A percentile compares a stretch with the other conserved stretches of the same genome.
Conservation (phyloP, 2,888 invertebrate genomes). For the Choristoneura rosaceana region DNA sequence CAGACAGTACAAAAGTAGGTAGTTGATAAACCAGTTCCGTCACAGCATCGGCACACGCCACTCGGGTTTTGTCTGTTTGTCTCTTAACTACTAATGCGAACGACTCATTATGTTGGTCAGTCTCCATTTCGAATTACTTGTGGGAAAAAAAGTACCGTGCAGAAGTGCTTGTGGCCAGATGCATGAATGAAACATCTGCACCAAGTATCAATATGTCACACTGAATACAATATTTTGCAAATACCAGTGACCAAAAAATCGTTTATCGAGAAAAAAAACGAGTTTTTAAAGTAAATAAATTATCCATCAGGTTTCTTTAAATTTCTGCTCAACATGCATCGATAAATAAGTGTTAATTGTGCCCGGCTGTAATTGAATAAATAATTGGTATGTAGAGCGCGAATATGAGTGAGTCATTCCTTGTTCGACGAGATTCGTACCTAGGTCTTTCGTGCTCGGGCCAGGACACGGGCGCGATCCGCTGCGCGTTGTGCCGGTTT, state of each 20-base stretch:
- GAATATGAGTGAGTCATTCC: slow-evolving; percentile 24
- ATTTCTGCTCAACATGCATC: neutral
- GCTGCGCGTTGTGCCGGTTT: slow-evolving; percentile 1
- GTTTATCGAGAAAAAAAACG: too few relatives aligned
- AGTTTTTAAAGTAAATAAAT: neutral
- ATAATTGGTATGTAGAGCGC: slow-evolving; percentile 33
- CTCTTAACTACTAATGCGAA: slow-evolving; percentile 13
- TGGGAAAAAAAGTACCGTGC: slow-evolving; percentile 19
- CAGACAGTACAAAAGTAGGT: slow-evolving; percentile 53
- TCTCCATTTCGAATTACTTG: slow-evolving; percentile 30
- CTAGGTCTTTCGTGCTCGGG: neutral
- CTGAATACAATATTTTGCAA: neutral
- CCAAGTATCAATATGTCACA: neutral
- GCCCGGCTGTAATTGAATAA: slow-evolving; percentile 21
- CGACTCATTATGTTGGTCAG: slow-evolving; percentile 31
- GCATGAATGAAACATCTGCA: neutral
- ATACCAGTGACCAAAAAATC: neutral
- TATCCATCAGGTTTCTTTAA: neutral
- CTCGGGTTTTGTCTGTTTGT: slow-evolving; percentile 35
- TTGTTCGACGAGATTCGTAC: slow-evolving; percentile 12
- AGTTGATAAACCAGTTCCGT: slow-evolving; percentile 60
- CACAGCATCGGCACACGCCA: slow-evolving; percentile 49
- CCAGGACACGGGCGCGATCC: neutral
- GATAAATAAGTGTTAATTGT: slow-evolving; percentile 4
- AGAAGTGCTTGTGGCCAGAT: neutral